Conservation (phyloP, 2,888 invertebrate species). For the Troides aeacus region DNA sequence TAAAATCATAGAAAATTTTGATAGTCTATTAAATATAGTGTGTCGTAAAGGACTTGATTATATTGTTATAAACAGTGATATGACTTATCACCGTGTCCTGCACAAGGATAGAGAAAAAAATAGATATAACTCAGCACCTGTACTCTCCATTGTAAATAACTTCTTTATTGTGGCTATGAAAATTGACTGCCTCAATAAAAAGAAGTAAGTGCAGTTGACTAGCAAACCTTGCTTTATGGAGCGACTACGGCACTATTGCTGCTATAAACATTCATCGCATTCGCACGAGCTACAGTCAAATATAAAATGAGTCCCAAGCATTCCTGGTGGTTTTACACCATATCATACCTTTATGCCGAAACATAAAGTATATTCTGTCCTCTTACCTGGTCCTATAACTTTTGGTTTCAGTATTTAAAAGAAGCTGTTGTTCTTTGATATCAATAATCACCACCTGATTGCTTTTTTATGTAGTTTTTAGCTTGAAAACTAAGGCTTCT, state of each 20-base stretch:
- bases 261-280: conserved; percentile 61
- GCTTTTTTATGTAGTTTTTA: too few species aligned
- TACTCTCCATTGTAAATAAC: conserved; percentile 14
- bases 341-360: neutral
- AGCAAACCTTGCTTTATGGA: conserved; percentile 65
- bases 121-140: neutral
- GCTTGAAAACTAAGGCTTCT: too few species aligned
- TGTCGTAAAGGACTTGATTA: too few species aligned
- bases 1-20: too few species aligned
- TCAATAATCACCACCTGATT: neutral
- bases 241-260: conserved; percentile 55
- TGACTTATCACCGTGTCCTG: neutral
- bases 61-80: too few species aligned
- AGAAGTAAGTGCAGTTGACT: conserved; percentile 51
- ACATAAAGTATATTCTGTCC: neutral
- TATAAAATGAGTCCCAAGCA: conserved; percentile 17
- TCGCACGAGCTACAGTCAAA: conserved; percentile 48
- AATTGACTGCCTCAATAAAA: conserved; percentile 41
- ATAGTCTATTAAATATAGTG: too few species aligned
- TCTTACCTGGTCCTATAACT: neutral
- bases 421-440: neutral
- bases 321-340: conserved; percentile 1
- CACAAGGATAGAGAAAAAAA: neutral
- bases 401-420: neutral
- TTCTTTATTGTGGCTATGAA: conserved; percentile 31